These are phyloP conservation scores for Hystrix brachyura DNA, from an alignment of 2,113 vertebrate genomes.

Conservation along the genomic window DNA sequence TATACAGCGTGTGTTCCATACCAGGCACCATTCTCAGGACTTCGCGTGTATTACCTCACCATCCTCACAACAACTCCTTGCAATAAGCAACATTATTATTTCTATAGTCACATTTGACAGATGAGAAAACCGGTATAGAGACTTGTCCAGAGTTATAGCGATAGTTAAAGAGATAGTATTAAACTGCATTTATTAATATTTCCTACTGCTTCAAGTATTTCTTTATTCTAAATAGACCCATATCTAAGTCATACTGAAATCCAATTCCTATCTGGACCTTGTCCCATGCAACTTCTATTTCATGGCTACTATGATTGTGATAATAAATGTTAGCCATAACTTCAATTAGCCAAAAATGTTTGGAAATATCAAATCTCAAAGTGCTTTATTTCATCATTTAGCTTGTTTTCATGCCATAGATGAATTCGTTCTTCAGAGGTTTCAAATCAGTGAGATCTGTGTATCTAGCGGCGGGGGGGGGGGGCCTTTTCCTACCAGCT, in stretches of 20 bases:
- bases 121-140: neutral
- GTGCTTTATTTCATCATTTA: neutral
- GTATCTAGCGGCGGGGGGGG: neutral
- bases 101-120: neutral
- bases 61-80: neutral
- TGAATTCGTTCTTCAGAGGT: neutral
- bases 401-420: neutral
- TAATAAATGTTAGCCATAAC: neutral
- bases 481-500: neutral
- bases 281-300: conserved; percentile 6
- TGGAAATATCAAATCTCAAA: neutral
- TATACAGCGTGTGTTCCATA: neutral
- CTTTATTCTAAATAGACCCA: neutral
- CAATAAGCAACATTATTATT: neutral
- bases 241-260: neutral
- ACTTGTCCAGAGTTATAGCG: neutral
- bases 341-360: neutral
- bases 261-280: neutral
- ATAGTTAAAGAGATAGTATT: neutral
- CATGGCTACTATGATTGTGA: neutral
- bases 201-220: neutral
- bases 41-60: neutral
- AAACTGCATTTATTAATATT: neutral
- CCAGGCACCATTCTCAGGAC: neutral
- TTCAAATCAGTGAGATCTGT: neutral